Evolutionary conservation across 1,140 invertebrate species (phyloP).

Genomic region (Brachionus sp.): DNA sequence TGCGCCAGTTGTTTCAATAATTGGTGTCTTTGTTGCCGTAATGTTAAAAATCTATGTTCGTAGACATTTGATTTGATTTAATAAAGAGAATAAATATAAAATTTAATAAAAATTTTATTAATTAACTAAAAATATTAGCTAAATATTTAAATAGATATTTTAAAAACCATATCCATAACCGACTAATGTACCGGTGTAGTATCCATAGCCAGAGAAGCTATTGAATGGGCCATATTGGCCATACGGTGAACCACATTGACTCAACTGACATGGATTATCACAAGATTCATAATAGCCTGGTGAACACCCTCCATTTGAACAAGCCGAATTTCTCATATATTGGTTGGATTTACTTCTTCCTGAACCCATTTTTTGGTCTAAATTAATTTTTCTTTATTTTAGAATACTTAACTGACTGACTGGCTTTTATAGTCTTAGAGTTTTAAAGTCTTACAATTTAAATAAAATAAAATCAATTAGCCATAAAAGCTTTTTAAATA

Average conservation of each 20-base stretch:
- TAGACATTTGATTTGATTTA: neutral
- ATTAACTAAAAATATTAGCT: neutral
- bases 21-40: conserved; percentile 13
- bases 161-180: conserved; percentile 16
- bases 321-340: neutral
- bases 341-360: neutral
- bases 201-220: neutral
- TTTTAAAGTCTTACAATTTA: neutral
- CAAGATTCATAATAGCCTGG: neutral
- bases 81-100: neutral
- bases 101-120: neutral
- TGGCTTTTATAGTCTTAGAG: neutral
- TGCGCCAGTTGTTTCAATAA: conserved; percentile 24
- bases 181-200: neutral
- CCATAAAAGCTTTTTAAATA: neutral
- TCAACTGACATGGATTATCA: neutral
- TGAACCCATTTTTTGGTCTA: neutral
- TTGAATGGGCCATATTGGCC: neutral
- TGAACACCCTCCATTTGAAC: neutral
- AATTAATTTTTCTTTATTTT: neutral
- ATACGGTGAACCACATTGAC: neutral
- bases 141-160: neutral
- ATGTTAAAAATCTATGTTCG: neutral
- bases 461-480: neutral
- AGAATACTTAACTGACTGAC: neutral